Base-by-base conservation (phyloP, 92 coral and sea anemone genomes). In the Epizoanthus illoricatus region DNA sequence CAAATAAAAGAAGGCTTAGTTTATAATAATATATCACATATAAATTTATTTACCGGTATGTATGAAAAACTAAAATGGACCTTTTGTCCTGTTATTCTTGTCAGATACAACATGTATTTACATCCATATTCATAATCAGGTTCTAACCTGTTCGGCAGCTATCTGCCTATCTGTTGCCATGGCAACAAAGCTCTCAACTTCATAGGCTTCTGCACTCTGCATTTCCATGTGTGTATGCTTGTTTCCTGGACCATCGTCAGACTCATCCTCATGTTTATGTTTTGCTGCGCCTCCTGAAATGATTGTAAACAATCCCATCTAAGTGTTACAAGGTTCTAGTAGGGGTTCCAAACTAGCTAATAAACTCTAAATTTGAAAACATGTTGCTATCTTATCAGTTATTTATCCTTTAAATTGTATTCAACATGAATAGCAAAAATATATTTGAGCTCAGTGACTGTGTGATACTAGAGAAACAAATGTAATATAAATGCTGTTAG, bases 181-280 rank as follows among this genome's bases (percentile, higher is more conserved):
- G 80, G 82, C 91, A 39, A 90, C 97, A 72, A 92, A 72, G 13
- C 84, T 84, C 20, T 87, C 84, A 45, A 90, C 86, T 65, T 92
- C 88, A 84, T 88, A 92, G 15, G 81, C 86, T 52, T 91, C 95
- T 61, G 88, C 55, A 16, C 67, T 71, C 76, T 87, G 87, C 7
- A 87, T 87, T n/a, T 90, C 97, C 42, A 90, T 70, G 58, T 88
- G 94, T 3, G 88, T 65, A 17, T 85, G 83, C 62, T 92, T 92
- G 73, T 75, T 86, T 5, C 75, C 72, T 6, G 87, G 85, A 73
- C 86, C 88, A 19, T 88, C 90, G 24, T 78, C 71, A 17, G 83
- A 67, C 61, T 88, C 80, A 63, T 80, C 88, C 23, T 24, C 62
- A 79, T 84, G 92, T 76, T 92, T 92, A 19, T 94, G 72, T 83